phyloP scores from a whole-genome alignment of 1,140 invertebrate genomes.

The Zaprionus kolodkinae region DNA sequence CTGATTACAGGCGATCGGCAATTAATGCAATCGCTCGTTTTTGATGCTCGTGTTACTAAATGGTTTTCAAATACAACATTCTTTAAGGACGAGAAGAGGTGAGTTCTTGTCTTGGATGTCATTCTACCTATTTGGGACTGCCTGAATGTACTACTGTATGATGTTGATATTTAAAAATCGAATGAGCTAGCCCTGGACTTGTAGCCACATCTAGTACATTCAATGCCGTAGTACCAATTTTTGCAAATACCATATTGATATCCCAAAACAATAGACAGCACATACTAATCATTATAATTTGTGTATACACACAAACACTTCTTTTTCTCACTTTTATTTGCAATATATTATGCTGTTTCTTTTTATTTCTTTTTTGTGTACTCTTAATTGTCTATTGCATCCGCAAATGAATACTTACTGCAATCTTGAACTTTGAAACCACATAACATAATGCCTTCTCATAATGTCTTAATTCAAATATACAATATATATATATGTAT shows the following conservation, averaged over 20 bases:
- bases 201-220: conserved; percentile 64
- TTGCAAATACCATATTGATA: conserved; percentile 16
- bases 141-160: conserved; percentile 20
- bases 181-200: conserved; percentile 44
- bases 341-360: conserved; percentile 54
- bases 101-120: conserved; percentile 71
- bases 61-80: conserved; percentile 92
- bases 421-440: conserved; percentile 60
- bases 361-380: conserved; percentile 39
- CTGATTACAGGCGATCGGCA: conserved; percentile 90
- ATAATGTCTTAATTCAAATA: conserved; percentile 42
- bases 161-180: neutral
- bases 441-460: conserved; percentile 78
- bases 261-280: conserved; percentile 49
- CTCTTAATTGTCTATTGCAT: conserved; percentile 66
- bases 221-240: conserved; percentile 32
- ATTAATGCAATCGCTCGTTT: conserved; percentile 92
- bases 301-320: conserved; percentile 65
- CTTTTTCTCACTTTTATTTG: conserved; percentile 80
- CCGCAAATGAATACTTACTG: conserved; percentile 56
- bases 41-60: conserved; percentile 93
- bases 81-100: conserved; percentile 89
- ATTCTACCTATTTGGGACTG: neutral
- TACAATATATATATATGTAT: conserved; percentile 49
- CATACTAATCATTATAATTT: conserved; percentile 71